These are phyloP conservation scores for Lasioglossum marginatum DNA, from an alignment of 2,888 invertebrate species.

Conservation along the genomic window DNA sequence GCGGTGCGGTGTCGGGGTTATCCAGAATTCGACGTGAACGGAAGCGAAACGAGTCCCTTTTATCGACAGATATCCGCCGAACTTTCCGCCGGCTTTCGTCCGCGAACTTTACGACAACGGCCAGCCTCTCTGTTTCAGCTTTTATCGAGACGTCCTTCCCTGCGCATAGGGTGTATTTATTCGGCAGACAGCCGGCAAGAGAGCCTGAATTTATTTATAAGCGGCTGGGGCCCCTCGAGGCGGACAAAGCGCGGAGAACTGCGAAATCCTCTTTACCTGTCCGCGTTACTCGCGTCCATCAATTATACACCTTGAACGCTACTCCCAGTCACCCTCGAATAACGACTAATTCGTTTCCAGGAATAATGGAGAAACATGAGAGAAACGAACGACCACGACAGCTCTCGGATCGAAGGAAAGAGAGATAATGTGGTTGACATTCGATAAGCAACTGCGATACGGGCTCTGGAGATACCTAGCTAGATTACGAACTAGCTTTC, in stretches of 20 bases:
- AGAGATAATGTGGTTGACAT: not conserved
- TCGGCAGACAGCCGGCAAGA: constrained; percentile 41
- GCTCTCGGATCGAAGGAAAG: not conserved
- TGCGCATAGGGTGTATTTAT: constrained; percentile 54
- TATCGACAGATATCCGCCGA: constrained; percentile 58
- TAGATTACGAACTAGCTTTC: not conserved
- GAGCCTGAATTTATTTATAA: constrained; percentile 68
- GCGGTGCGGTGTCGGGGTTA: constrained; percentile 38
- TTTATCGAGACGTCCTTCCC: constrained; percentile 58
- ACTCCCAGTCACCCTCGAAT: not conserved
- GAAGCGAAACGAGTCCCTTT: constrained; percentile 63
- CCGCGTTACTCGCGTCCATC: constrained; percentile 48
- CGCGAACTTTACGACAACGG: constrained; percentile 56
- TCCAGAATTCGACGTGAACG: constrained; percentile 59
- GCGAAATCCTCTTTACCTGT: constrained; percentile 56
- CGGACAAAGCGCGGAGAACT: constrained; percentile 56
- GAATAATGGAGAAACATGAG: not conserved
- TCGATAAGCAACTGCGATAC: not conserved
- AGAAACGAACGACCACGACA: not conserved
- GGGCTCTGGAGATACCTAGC: not conserved
- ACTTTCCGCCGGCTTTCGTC: constrained; percentile 15
- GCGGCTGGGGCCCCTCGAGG: constrained; percentile 37
- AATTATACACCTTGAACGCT: constrained; percentile 45
- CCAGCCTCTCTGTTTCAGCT: constrained; percentile 49
- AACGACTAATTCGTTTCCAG: not conserved